Conservation (phyloP, 2,888 invertebrate genomes). For the Trissoscelio sp. region DNA sequence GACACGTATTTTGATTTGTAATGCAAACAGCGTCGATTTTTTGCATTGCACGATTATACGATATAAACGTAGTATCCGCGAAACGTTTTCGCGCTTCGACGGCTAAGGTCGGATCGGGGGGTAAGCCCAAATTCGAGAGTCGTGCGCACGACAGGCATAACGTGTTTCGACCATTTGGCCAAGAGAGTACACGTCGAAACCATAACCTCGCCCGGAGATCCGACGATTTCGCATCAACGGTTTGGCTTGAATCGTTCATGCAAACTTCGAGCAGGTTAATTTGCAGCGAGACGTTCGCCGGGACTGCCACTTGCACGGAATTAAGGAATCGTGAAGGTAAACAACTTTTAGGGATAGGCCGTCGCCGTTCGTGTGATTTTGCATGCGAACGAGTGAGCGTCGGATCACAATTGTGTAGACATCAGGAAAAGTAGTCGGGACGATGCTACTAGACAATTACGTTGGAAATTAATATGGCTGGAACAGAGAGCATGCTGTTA, state of each 20-base stretch:
- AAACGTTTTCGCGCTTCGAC: conserved; percentile 68
- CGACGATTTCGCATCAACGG: conserved; percentile 81
- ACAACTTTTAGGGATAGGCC: conserved; percentile 60
- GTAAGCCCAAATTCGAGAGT: conserved; percentile 70
- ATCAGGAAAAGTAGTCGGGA: conserved; percentile 2
- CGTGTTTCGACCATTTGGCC: conserved; percentile 71
- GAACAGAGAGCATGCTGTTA: neutral
- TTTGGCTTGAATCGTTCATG: conserved; percentile 82
- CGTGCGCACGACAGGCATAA: conserved; percentile 70
- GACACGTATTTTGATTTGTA: conserved; percentile 43
- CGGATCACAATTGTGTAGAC: conserved; percentile 7
- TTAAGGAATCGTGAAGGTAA: conserved; percentile 67
- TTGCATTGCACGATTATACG: conserved; percentile 55
- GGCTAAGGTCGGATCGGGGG: conserved; percentile 59
- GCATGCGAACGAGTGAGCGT: conserved; percentile 28
- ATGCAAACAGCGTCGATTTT: conserved; percentile 63
- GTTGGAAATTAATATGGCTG: conserved; percentile 23
- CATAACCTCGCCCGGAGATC: conserved; percentile 79
- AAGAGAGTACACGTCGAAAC: conserved; percentile 78
- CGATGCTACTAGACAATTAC: conserved; percentile 11
- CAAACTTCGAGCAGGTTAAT: conserved; percentile 77
- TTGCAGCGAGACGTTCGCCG: conserved; percentile 65
- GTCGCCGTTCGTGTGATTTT: conserved; percentile 37
- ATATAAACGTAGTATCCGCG: conserved; percentile 40
- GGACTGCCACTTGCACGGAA: conserved; percentile 67